Conservation (phyloP, 2,888 invertebrate genomes). For the Torymus texanus region DNA sequence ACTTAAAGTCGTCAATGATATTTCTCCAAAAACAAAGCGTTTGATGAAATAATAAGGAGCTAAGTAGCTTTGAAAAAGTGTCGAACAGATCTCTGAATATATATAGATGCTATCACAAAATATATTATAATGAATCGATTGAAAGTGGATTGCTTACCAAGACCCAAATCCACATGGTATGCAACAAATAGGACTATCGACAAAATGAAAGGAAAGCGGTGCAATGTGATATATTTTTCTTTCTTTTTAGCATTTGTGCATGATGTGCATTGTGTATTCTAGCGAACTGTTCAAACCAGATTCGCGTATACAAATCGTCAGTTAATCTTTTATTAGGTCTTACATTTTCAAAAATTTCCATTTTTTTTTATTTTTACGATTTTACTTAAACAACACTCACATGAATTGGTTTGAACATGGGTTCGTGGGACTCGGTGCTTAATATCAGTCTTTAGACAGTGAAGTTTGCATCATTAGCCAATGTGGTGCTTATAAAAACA, state of each 20-base stretch:
- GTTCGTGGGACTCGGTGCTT: slow-evolving; percentile 15
- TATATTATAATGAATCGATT: slow-evolving; percentile 61
- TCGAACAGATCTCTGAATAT: slow-evolving; percentile 13
- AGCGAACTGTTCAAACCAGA: slow-evolving; percentile 27
- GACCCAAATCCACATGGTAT: slow-evolving; percentile 76
- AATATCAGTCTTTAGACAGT: neutral
- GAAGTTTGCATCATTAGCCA: slow-evolving; percentile 8
- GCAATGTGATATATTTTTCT: slow-evolving; percentile 67
- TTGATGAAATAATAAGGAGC: slow-evolving; percentile 21
- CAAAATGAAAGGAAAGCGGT: slow-evolving; percentile 75
- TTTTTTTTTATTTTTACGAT: too few relatives aligned
- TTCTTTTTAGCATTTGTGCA: slow-evolving; percentile 42
- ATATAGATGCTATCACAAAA: slow-evolving; percentile 35
- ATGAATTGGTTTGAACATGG: slow-evolving; percentile 26
- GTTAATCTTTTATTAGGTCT: neutral
- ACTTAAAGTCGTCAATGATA: neutral
- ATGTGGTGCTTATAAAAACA: neutral
- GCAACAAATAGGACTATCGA: slow-evolving; percentile 75
- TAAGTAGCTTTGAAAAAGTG: slow-evolving; percentile 32
- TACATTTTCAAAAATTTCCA: too few relatives aligned
- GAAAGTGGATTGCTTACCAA: slow-evolving; percentile 74
- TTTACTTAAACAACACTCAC: neutral
- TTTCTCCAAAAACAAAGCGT: slow-evolving; percentile 9
- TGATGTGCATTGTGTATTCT: slow-evolving; percentile 45
- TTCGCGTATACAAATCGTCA: neutral